Base-by-base conservation (phyloP, 2,888 invertebrate species). In the Marronus borbonicus region DNA sequence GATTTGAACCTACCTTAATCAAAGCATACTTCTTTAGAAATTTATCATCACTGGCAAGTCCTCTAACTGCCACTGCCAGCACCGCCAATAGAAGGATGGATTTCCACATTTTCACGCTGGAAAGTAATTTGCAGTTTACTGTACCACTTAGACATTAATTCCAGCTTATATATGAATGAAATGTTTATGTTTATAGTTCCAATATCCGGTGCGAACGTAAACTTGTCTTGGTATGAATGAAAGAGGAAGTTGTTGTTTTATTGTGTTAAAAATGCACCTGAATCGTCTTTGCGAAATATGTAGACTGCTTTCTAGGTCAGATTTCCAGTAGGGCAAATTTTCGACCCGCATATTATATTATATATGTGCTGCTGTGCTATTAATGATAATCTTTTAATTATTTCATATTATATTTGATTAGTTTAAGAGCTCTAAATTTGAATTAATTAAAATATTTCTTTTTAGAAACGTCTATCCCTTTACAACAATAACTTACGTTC, bases 1-100 rank as follows among this genome's bases (percentile, higher is more conserved):
- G n/a, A 52, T 17, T 52, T 55, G 76, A 64, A 79, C 83, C 86
- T 86, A 93, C 93, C 91, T 93, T 93, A 91, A 93, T 91, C 92
- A 93, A 92, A 24, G 93, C 93, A 84, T 93, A 93, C 88, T 93
- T 93, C 85, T 93, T 93, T 84, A 93, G 90, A 84, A 93, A 93
- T 83, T 91, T 91, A 83, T 93, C 93, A 84, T 93, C 93, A 77
- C 91, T 92, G 0, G 39, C 91, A 91, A 79, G 91, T 87, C 0
- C 89, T 89, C 58, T 86, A 84, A 2, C 88, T 0, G 87, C 31
- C 20, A 77, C 24, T 17, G 60, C 52, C 20, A 70, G 44, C 3
- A 68, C 31, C 3, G 69, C 24, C 14, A 79, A 49, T 12, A 79
- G 62, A 31, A 77, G 62, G 44, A 77, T 17, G 17, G 66, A 50